Base-by-base conservation (phyloP, 2,113 vertebrate species). In the Myotis yumanensis region DNA sequence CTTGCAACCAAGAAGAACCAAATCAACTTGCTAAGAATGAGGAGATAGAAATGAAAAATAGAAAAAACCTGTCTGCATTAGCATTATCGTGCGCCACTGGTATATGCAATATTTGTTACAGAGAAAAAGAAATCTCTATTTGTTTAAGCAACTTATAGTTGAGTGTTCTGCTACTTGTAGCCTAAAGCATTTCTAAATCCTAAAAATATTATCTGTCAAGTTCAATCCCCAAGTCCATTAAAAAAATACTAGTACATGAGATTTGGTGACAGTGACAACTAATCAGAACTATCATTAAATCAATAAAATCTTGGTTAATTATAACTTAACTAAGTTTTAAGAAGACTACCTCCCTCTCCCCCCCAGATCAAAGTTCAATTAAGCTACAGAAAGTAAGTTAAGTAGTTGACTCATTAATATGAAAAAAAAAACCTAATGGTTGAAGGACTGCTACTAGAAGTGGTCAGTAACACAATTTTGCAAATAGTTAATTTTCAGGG, bases 201-300 rank as follows among this genome's bases (percentile, higher is more conserved):
- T 86, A 90, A 93, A 92, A 69, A 40, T 69, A 76, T 37, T 68
- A 57, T 37, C 51, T 64, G 25, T 51, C 76, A 87, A 68, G 30
- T 92, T 82, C 59, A 89, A 66, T 51, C 30, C 22, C 15, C 32
- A 75, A 66, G 32, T 18, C 35, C 14, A 86, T 77, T 91, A 20
- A 69, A 94, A 94, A 54, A n/a, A 10, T 52, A 80, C 37, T 48
- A 14, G 3, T 75, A 32, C 22, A 12, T 89, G n/a, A 75, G 51
- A 88, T 90, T 93, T 75, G 69, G n/a, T 71, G 68, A 66, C 68
- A 76, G 66, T 75, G 37, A 66, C 48, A 66, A 72, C 75, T 66
- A 73, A 86, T 83, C 89, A 77, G 22, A 89, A 86, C 15, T 72
- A 79, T 83, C n/a, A 73, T 83, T 93, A 77, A 7, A 68, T 86